Evolutionary conservation across 2,113 vertebrate species (phyloP), one percentile per base, ranked within the genome.

Genomic region (Psophia crepitans): DNA sequence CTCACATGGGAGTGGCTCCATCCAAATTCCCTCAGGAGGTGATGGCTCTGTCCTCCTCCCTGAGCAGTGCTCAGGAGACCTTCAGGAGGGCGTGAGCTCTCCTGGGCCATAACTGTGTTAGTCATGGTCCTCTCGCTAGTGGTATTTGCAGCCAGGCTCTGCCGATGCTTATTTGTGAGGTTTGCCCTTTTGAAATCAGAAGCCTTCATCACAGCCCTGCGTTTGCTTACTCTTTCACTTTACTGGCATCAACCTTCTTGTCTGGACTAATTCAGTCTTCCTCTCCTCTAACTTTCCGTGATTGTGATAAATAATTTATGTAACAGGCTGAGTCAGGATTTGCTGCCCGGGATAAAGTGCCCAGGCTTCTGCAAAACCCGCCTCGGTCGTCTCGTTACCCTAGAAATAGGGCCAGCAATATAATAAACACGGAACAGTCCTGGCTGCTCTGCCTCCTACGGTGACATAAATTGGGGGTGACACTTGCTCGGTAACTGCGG

Each of bases 321-420:
- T 87, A 87, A 92, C 33, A 84, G 86, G 43, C 76, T 94, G 91
- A 91, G 76, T 87, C 84, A 84, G 76, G 76, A 71, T 93, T 90
- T 89, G 37, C 61, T 92, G 90, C 60, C 86, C 66, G 56, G 32
- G n/a, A 90, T 81, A 46, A 92, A 93, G 76, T 8, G 1, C 60
- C 57, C 24, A 68, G 54, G 20, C 37, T 87, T 90, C 89, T 92
- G 80, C 49, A 93, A 81, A 96, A 68, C 54, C 44, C 0, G 1
- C 23, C 60, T 84, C 77, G 48, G 46, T 74, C 66, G 87, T 88
- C 43, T 75, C 51, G 6, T 53, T 71, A 61, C 44, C 32, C 78
- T 49, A 51, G 65, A 85, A 95, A 60, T 35, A 85, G 49, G 65
- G 37, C n/a, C 28, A 33, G 37, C 49, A 56, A 87, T 76, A 32